A percentile compares a stretch with the other conserved stretches of the same genome.
Conservation (phyloP, 1,140 invertebrate species). For the Eupeodes corollae region DNA sequence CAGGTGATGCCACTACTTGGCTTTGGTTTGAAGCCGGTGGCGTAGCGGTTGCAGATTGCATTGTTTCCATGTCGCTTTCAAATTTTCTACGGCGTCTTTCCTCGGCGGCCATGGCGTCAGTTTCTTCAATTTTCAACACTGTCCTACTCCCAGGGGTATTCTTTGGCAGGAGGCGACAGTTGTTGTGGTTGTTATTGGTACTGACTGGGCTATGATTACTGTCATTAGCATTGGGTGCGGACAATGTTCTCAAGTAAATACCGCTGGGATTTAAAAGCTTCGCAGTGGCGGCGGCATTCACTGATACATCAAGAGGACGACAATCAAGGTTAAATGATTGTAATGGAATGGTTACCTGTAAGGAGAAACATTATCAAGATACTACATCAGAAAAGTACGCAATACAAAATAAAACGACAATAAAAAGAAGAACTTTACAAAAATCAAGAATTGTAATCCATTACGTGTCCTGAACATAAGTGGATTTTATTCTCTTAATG, state of each 20-base stretch:
- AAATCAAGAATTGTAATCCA: not conserved
- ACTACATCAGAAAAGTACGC: not conserved
- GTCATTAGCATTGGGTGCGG: conserved; percentile 21
- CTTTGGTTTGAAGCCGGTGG: not conserved
- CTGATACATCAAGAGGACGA: conserved; percentile 19
- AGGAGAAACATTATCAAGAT: conserved; percentile 5
- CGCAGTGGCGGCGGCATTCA: conserved; percentile 4
- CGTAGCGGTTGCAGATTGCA: conserved; percentile 12
- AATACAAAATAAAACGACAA: conserved; percentile 15
- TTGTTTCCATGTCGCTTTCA: conserved; percentile 21
- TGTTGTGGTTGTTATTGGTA: conserved; percentile 3
- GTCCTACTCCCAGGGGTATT: conserved; percentile 6
- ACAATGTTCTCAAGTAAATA: conserved; percentile 32
- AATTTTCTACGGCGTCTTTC: conserved; percentile 15
- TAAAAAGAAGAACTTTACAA: conserved; percentile 25
- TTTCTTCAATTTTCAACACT: conserved; percentile 34
- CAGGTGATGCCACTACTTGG: not conserved
- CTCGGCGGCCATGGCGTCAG: conserved; percentile 8
- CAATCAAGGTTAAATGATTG: conserved; percentile 38
- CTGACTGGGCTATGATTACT: conserved; percentile 2
- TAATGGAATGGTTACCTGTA: conserved; percentile 36
- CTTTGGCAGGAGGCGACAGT: not conserved
- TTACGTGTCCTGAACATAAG: not conserved
- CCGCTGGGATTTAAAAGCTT: conserved; percentile 19
- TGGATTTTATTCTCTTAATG: no score